phyloP scores from a whole-genome alignment of 2,888 invertebrate genomes.

The Belgica antarctica region DNA sequence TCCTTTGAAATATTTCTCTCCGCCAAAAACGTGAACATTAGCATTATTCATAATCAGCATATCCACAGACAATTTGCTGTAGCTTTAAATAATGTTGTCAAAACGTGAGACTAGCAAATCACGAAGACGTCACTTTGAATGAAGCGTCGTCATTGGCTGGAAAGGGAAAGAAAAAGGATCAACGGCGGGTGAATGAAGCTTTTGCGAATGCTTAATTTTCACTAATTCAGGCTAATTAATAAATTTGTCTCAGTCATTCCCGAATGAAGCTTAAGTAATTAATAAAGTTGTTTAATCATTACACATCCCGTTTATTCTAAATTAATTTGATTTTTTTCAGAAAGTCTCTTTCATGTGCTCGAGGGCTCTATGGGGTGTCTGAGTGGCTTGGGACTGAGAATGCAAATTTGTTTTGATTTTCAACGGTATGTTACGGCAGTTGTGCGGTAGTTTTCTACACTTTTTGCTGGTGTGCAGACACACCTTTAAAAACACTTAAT shows the following conservation, averaged over 20 bases:
- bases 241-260: slow-evolving; percentile 10
- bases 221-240: slow-evolving; percentile 10
- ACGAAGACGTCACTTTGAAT: too few species aligned
- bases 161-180: too few species aligned
- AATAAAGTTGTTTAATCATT: background rate
- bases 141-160: too few species aligned
- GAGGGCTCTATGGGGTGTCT: too few species aligned
- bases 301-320: background rate
- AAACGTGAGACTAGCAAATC: slow-evolving; percentile 1
- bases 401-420: too few species aligned
- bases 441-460: too few species aligned
- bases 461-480: too few species aligned
- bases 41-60: slow-evolving; percentile 23
- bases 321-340: background rate
- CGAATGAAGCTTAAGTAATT: background rate
- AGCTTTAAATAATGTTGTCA: background rate
- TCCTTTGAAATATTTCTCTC: background rate
- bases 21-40: background rate
- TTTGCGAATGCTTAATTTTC: background rate
- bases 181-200: background rate
- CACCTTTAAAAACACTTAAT: too few species aligned
- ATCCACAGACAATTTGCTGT: background rate
- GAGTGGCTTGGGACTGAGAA: too few species aligned
- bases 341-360: too few species aligned
- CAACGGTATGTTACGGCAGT: too few species aligned